phyloP scores from a whole-genome alignment of 2,888 invertebrate species.

The Marronus borbonicus region DNA sequence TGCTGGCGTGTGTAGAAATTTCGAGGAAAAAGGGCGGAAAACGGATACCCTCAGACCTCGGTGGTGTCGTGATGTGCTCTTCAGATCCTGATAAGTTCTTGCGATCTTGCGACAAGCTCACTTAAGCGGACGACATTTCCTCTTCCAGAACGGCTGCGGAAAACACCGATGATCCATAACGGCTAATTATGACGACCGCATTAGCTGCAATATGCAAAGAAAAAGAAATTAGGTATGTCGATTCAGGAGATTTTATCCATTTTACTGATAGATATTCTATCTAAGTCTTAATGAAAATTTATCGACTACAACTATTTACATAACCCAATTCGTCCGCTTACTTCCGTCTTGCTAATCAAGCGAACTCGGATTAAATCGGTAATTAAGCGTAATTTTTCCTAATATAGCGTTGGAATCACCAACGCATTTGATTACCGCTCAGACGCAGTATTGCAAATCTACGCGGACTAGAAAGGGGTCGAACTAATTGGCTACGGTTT shows the following conservation, averaged over 20 bases:
- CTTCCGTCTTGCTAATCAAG: not conserved
- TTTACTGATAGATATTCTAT: not conserved
- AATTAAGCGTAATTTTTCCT: constrained; percentile 11
- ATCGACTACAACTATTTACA: too few relatives aligned
- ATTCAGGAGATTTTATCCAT: too few relatives aligned
- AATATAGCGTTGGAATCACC: constrained; percentile 41
- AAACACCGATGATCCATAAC: constrained; percentile 34
- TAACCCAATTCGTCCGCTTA: constrained; percentile 1
- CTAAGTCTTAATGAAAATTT: not conserved
- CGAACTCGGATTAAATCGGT: constrained; percentile 10
- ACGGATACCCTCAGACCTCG: constrained; percentile 63
- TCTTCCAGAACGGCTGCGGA: constrained; percentile 21
- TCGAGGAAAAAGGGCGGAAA: constrained; percentile 67
- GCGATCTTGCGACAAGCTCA: not conserved
- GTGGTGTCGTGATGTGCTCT: not conserved
- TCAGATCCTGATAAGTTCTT: constrained; percentile 12
- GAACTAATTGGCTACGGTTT: constrained; percentile 34
- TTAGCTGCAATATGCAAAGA: constrained; percentile 23
- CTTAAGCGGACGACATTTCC: constrained; percentile 28
- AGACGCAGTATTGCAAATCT: constrained; percentile 36
- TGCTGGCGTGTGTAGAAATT: constrained; percentile 75
- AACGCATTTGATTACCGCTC: constrained; percentile 30
- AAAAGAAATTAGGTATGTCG: not conserved
- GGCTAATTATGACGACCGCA: not conserved
- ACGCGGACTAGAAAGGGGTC: constrained; percentile 27